Base-by-base conservation (phyloP, 2,113 vertebrate species). In the Balaeniceps rex region DNA sequence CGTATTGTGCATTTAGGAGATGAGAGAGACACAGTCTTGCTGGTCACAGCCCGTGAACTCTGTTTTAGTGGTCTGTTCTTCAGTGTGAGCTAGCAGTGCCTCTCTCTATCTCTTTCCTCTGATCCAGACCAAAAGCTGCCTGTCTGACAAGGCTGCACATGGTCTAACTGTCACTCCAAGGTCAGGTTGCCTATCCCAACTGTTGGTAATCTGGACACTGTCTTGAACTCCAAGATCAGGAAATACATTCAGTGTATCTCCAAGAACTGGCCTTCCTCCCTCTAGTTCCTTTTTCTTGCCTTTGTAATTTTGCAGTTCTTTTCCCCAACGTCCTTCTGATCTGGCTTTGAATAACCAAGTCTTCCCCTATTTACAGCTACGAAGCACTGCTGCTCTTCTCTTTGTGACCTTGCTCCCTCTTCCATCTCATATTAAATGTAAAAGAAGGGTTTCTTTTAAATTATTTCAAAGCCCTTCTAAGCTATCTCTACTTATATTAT, bases 251-350 rank as follows among this genome's bases (percentile, higher is more conserved):
- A 44, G 29, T 9, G 4, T 9, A 14, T 54, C 28, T 76, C 31
- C 17, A 55, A 42, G 52, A 87, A 28, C 24, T 29, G 36, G 4
- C 17, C 21, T 65, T 58, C 14, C 55, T 38, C 18, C 36, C 33
- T 40, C 34, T 26, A 38, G 14, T 63, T 55, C 14, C 11, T 11
- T 16, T 68, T 57, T 28, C 44, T 44, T 33, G 8, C 19, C n/a
- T 68, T 26, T 74, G 47, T 12, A 69, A 2, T 60, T 82, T 36
- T 57, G 15, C 21, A 10, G 14, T 23, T 64, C 23, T 64, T 54
- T 49, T 8, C 26, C 28, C 5, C 21, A 36, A 1, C 0, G 1
- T 34, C 24, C 5, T 51, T 75, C 24, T 64, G 40, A 16, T 40
- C 21, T 71, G 46, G 15, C 9, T 77, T 40, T 47, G 34, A 40